Evolutionary conservation across 1,140 invertebrate genomes (phyloP), one percentile per base, ranked within the genome.

Genomic region (Lucilia cuprina): DNA sequence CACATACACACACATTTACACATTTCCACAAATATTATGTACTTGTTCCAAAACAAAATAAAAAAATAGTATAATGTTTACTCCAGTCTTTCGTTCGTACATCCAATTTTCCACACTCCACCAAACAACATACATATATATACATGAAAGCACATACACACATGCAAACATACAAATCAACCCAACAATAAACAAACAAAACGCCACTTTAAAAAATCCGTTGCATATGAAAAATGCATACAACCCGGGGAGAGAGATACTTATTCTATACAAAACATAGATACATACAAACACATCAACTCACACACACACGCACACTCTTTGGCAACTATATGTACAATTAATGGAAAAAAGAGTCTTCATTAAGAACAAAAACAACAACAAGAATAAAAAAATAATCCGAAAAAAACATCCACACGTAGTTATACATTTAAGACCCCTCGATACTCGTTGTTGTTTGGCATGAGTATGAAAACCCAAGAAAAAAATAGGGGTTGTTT

Each of bases 401-500:
- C 13, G 13, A 60, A 60, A 60, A 60, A 60, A 60, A 41, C 41
- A 41, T 41, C 41, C 41, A 41, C 41, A 41, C 10, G 41, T 41
- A 41, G 41, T 10, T 10, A 41, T 8, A 41, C 41, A 2, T 41
- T 41, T 2, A 41, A 41, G 41, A 41, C 41, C 41, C 41, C 41
- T 41, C 41, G 41, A 41, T 41, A 41, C 41, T 41, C 25, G 25
- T 30, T 41, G 41, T 41, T 8, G 0, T 41, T 55, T 41, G 74
- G 34, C 12, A 41, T 77, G 10, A 41, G 41, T 41, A 3, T 7
- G 10, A 41, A 41, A 41, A 41, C 41, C 13, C 47, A 30, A 30
- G 25, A 30, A 30, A 30, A 30, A 78, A 78, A 78, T 80, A 80
- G 41, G 77, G 77, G 77, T 50, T 80, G 77, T 21, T 80, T 80